Evolutionary conservation across 2,797 vertebrate genomes (phyloP).

Genomic region (Coilia nasus): DNA sequence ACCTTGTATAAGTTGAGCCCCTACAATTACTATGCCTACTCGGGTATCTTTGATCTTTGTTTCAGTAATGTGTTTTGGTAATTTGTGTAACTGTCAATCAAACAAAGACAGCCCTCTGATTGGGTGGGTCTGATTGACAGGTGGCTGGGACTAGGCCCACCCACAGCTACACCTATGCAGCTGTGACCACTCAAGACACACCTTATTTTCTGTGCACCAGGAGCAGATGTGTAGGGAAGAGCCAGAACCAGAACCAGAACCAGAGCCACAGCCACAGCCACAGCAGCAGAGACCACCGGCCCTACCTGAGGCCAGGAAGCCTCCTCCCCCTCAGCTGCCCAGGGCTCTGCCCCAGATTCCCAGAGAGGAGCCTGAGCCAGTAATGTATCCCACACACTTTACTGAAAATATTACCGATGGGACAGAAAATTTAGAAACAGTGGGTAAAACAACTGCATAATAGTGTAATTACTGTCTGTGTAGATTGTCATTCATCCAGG

Average conservation of each 20-base stretch:
- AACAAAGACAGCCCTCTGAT: too few relatives aligned
- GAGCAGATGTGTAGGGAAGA: constrained; percentile 54
- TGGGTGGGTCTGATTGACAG: too few relatives aligned
- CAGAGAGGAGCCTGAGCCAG: constrained; percentile 45
- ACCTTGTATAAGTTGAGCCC: too few relatives aligned
- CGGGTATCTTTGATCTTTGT: too few relatives aligned
- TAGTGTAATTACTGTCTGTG: background rate
- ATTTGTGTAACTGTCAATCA: too few relatives aligned
- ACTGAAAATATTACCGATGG: background rate
- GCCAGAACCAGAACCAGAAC: constrained; percentile 33
- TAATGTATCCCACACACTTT: constrained; percentile 29
- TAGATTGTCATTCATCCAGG: too few relatives aligned
- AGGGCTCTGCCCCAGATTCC: constrained; percentile 50
- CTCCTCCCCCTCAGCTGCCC: constrained; percentile 42
- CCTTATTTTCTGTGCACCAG: constrained; percentile 45
- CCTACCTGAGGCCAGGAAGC: constrained; percentile 40
- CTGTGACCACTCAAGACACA: background rate
- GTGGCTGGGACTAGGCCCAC: too few relatives aligned
- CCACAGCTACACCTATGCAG: too few relatives aligned
- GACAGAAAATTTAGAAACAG: background rate
- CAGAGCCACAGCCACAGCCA: constrained; percentile 25
- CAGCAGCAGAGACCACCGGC: constrained; percentile 48
- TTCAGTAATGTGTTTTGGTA: too few relatives aligned
- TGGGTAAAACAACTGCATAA: too few relatives aligned
- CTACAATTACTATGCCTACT: too few relatives aligned